Base-by-base conservation (phyloP, 2,797 vertebrate genomes). In the Numenius phaeopus region DNA sequence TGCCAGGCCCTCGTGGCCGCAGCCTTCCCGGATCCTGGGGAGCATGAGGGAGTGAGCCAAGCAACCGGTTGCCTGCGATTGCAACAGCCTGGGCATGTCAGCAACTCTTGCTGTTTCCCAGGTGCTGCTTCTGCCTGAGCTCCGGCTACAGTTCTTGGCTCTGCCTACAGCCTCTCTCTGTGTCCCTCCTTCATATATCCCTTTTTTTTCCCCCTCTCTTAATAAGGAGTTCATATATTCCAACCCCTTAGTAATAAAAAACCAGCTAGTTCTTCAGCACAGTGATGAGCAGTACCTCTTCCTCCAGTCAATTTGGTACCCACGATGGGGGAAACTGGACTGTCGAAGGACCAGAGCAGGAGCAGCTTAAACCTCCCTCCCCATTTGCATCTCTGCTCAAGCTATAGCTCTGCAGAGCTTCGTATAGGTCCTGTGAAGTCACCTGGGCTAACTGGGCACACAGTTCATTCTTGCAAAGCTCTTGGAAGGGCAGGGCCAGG, bases 11-110 rank as follows among this genome's bases (percentile, higher is more conserved):
- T 80, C 0, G 0, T 59, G 80, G 76, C 69, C 3, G 2, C 65
- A 59, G 88, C 69, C 17, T 76, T 82, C 83, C 84, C 11, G 2
- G 30, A 30, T 95, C 46, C 69, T 1, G 1, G 17, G 49, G 75
- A 78, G 49, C 26, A 11, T 0, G 3, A 47, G 37, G 76, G 85
- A 91, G 20, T 13, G 57, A 61, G 57, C 76, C 76, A 65, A 83
- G 72, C 24, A 30, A 24, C 34, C 0, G 2, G 64, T 77, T 71
- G 88, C 92, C 64, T 83, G 89, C 0, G 30, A 87, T 69, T 94
- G 94, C 85, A 76, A 47, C 85, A 90, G 94, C 91, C 77, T 40
- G 61, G 27, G 87, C 69, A 75, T 49, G 73, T 79, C 80, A 87
- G 81, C 81, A 57, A 22, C 42, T 77, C 67, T 80, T 1, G 1